Evolutionary conservation across 1,140 invertebrate genomes (phyloP), one percentile per base, ranked within the genome.

Genomic region (Drosophila ironensis): DNA sequence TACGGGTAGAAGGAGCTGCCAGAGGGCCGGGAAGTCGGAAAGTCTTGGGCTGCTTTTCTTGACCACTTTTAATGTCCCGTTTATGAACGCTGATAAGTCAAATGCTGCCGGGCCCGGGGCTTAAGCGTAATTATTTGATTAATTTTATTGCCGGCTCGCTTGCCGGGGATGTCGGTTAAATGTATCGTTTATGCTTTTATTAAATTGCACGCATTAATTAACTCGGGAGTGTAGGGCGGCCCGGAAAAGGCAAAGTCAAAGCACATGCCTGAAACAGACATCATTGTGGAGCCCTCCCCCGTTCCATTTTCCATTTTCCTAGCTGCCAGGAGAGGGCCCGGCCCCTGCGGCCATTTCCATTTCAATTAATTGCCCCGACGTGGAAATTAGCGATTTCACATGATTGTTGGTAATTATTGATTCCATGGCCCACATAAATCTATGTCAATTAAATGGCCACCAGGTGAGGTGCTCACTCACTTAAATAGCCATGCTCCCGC

Each of bases 131-230:
- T 86, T 86, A 86, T 86, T 86, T 86, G 80, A 86, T 86, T 86
- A 86, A 86, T 86, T 86, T 86, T 86, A 86, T 86, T 87, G 81
- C 70, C 57, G 27, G 54, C 35, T 72, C 54, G 68, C 11, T 40
- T 51, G 47, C 51, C 48, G 40, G 50, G 22, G 37, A 16, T 48
- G 45, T 33, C 41, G 74, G 30, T 68, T 66, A 71, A 86, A 86
- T 80, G 86, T 86, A 86, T 86, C 80, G 80, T 57, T 86, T 86
- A 86, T 72, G 80, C 74, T 86, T 80, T 75, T 86, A 74, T 86
- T 75, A 74, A 86, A 86, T 86, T 86, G 71, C 57, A 72, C 56
- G 71, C 80, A 86, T 86, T 86, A 86, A 86, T 86, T 86, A 86
- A 86, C 77, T 72, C 22, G 24, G 35, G 1, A 9, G n/a, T 4